Conservation (phyloP, 2,888 invertebrate genomes). For the Aspidiotus destructor region DNA sequence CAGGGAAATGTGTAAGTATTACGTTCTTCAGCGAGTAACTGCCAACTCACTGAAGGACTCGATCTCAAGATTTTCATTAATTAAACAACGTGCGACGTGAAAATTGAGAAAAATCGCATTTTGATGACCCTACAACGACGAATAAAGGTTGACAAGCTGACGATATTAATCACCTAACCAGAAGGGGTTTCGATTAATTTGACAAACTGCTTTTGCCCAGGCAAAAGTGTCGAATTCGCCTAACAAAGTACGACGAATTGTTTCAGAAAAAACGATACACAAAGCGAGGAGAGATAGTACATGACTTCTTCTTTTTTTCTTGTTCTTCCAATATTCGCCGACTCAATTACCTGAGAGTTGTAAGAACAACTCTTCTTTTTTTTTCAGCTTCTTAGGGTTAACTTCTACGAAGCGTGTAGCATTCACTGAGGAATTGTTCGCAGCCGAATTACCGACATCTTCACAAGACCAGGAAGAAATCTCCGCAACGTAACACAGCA, state of each 20-base stretch:
- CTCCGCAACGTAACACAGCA: not conserved
- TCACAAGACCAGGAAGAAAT: not conserved
- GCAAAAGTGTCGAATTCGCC: not conserved
- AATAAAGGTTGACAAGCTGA: no score
- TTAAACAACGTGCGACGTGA: no score
- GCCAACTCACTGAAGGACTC: no score
- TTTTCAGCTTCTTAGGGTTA: not conserved
- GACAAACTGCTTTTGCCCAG: no score
- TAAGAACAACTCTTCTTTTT: not conserved
- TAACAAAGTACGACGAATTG: not conserved
- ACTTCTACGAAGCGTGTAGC: not conserved
- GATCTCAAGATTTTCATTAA: no score
- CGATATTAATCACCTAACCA: no score
- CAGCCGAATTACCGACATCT: not conserved
- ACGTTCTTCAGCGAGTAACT: no score
- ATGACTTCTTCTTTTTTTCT: not conserved
- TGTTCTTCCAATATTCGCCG: not conserved
- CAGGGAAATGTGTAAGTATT: no score
- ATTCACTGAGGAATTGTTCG: slow-evolving; percentile 1
- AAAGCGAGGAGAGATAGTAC: not conserved
- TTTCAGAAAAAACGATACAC: not conserved
- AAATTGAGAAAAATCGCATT: no score
- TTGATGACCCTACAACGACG: no score
- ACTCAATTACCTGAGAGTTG: slow-evolving; percentile 4
- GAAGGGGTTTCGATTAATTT: no score